Conservation (phyloP, 2,797 vertebrate genomes). For the Danio jaintianensis region DNA sequence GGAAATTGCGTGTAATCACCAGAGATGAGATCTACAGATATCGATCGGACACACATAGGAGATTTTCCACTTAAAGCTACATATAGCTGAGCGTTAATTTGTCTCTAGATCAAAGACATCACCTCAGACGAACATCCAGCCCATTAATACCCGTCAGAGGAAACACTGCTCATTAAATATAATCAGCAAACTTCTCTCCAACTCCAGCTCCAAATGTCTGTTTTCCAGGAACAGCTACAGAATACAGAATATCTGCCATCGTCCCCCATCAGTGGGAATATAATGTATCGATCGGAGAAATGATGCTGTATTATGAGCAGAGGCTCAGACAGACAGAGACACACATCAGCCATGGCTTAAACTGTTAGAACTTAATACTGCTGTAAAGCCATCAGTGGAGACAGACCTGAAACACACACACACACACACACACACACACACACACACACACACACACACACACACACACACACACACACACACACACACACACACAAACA, state of each 20-base stretch:
- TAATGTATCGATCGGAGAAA: neutral
- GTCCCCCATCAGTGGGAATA: neutral
- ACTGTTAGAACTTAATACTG: conserved; percentile 25
- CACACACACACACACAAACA: too few relatives aligned
- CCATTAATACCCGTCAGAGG: conserved; percentile 15
- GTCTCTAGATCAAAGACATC: conserved; percentile 33
- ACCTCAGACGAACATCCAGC: conserved; percentile 13
- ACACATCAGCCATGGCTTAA: conserved; percentile 8
- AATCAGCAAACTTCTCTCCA: conserved; percentile 4
- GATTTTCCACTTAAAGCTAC: conserved; percentile 29
- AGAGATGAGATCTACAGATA: neutral
- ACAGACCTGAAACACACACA: neutral
- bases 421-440: too few relatives aligned
- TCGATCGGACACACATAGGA: conserved; percentile 33
- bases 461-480: too few relatives aligned
- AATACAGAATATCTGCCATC: neutral
- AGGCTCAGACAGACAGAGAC: neutral
- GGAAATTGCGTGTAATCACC: conserved; percentile 32
- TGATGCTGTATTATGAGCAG: conserved; percentile 1
- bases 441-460: too few relatives aligned
- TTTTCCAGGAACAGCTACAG: neutral
- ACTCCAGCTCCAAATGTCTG: neutral
- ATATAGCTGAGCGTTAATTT: conserved; percentile 28
- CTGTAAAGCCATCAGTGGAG: neutral
- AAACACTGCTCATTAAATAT: conserved; percentile 29